Percentiles rank a stretch among this genome's conserved stretches.
phyloP scores from a whole-genome alignment of 2,888 invertebrate species.

The Drosophila flavopinicola region DNA sequence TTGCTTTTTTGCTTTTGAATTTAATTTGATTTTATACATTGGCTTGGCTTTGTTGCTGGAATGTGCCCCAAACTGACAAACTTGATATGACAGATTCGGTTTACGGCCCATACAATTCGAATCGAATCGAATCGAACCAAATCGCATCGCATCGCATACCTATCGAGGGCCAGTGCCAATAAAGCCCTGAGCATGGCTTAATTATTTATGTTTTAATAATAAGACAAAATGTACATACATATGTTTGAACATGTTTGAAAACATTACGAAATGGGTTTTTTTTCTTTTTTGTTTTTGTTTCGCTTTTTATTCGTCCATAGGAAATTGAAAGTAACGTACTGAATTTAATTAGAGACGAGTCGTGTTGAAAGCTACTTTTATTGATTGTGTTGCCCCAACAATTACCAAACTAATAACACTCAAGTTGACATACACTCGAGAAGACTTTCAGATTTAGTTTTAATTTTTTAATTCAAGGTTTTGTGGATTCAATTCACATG shows the following conservation, averaged over 20 bases:
- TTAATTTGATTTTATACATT: slow-evolving; percentile 63
- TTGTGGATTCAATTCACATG: too few species aligned
- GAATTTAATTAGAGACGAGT: slow-evolving; percentile 58
- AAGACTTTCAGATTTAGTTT: too few species aligned
- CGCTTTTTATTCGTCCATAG: slow-evolving; percentile 34
- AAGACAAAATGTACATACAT: slow-evolving; percentile 13
- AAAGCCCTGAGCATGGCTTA: slow-evolving; percentile 41
- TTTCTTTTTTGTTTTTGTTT: slow-evolving; percentile 9
- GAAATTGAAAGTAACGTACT: slow-evolving; percentile 69
- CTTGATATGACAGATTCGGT: slow-evolving; percentile 55
- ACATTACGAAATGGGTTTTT: slow-evolving; percentile 33
- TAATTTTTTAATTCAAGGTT: too few species aligned
- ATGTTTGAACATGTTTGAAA: slow-evolving; percentile 51
- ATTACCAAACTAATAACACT: slow-evolving; percentile 1
- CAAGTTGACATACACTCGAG: not conserved
- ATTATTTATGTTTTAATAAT: slow-evolving; percentile 64
- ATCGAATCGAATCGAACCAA: too few species aligned
- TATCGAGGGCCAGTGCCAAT: slow-evolving; percentile 5
- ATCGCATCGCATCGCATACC: slow-evolving; percentile 2
- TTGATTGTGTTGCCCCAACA: not conserved
- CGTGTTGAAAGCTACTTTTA: slow-evolving; percentile 22
- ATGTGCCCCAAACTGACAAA: slow-evolving; percentile 46
- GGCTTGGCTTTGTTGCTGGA: slow-evolving; percentile 15
- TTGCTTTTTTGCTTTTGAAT: slow-evolving; percentile 69
- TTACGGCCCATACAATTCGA: too few species aligned